phyloP scores from a whole-genome alignment of 2,113 vertebrate species.

The Smithornis capensis region DNA sequence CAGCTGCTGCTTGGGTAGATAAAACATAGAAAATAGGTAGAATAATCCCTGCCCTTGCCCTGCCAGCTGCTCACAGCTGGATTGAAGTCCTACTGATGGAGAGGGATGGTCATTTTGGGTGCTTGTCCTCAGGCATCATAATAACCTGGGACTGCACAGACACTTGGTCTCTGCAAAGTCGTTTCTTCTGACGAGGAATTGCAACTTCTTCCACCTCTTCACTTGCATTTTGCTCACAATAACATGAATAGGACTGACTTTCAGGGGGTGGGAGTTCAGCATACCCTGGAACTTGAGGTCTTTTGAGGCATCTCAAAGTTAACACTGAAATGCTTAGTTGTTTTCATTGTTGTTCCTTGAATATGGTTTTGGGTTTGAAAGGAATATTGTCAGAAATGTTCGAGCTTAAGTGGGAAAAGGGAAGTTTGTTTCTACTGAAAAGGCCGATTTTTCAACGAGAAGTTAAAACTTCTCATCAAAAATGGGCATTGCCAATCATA shows the following conservation, averaged over 20 bases:
- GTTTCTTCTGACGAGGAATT: background rate
- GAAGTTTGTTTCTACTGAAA: background rate
- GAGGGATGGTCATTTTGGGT: background rate
- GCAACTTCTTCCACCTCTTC: background rate
- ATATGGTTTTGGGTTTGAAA: background rate
- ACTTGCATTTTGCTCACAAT: background rate
- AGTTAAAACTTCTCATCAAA: background rate
- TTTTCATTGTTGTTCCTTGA: background rate
- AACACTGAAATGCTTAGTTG: accelerated
- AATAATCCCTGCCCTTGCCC: background rate
- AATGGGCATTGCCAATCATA: background rate
- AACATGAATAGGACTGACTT: background rate
- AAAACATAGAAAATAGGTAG: accelerated
- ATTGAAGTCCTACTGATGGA: background rate
- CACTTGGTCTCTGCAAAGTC: accelerated
- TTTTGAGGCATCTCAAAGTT: background rate
- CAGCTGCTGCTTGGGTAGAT: background rate
- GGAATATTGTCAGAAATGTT: background rate
- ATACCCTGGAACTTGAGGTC: background rate
- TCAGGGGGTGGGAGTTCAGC: background rate
- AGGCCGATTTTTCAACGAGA: background rate
- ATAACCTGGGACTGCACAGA: background rate
- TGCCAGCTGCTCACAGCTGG: background rate
- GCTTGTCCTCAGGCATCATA: background rate
- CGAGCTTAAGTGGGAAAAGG: background rate